Evolutionary conservation across 2,888 invertebrate genomes (phyloP).

Genomic region (Eulithis prunata): DNA sequence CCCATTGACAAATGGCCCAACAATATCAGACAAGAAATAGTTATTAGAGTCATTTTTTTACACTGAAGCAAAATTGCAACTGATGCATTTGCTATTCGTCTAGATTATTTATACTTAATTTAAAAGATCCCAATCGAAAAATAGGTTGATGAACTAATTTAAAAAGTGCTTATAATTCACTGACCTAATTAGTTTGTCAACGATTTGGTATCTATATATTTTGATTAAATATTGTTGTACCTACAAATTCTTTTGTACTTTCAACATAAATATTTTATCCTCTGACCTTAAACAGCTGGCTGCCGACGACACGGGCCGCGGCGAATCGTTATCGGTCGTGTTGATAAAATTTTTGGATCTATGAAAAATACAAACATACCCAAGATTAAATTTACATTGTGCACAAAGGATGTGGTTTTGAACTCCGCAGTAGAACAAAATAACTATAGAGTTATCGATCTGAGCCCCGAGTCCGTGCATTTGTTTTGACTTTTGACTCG

Average conservation of each 20-base stretch:
- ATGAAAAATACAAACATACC: neutral
- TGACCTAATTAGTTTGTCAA: constrained; percentile 5
- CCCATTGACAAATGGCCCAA: constrained; percentile 11
- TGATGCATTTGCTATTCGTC: constrained; percentile 11
- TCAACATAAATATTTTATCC: neutral
- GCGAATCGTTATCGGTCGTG: neutral
- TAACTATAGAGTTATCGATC: too few species aligned
- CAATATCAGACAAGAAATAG: constrained; percentile 9
- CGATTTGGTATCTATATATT: neutral
- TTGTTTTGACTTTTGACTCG: too few species aligned
- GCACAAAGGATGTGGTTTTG: too few species aligned
- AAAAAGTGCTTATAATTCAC: constrained; percentile 8
- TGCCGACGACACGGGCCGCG: too few species aligned
- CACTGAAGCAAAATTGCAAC: constrained; percentile 4
- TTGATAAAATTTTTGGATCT: neutral
- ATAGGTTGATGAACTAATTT: neutral
- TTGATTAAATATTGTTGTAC: neutral
- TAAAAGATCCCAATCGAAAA: constrained; percentile 11
- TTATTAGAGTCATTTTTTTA: constrained; percentile 12
- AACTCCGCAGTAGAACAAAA: too few species aligned
- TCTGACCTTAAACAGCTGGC: neutral
- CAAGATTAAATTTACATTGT: neutral
- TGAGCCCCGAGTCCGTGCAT: too few species aligned
- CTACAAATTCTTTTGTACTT: neutral
- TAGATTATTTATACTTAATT: constrained; percentile 23